These are phyloP conservation scores for Lycocerus yunnanus DNA, from an alignment of 2,888 invertebrate species.

Conservation along the genomic window DNA sequence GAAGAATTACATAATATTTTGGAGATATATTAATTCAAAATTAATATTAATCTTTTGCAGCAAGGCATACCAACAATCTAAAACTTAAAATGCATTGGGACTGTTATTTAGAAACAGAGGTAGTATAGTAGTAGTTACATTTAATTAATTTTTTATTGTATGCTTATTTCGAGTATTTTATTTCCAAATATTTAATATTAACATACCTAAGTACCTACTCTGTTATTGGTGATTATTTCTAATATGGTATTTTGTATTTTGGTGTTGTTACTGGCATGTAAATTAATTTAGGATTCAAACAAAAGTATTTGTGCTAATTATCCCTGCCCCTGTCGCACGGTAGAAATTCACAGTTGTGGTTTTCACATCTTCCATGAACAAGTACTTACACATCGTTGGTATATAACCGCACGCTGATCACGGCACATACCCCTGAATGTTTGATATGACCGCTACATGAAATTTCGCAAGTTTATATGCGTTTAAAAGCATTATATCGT, in stretches of 20 bases:
- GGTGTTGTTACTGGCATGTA: not conserved
- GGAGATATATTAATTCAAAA: no score
- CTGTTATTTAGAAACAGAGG: no score
- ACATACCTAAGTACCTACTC: not conserved
- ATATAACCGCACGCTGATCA: constrained; percentile 18
- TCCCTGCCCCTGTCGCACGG: not conserved
- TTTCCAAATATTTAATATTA: not conserved
- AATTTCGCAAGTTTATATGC: not conserved
- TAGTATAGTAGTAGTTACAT: not conserved
- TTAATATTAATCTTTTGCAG: no score
- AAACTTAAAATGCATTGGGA: no score
- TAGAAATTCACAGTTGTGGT: constrained; percentile 10
- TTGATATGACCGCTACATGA: constrained; percentile 22
- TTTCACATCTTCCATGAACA: constrained; percentile 11
- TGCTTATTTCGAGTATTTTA: not conserved
- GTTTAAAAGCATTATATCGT: not conserved
- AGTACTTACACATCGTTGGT: constrained; percentile 3
- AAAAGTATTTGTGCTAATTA: not conserved
- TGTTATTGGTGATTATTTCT: not conserved
- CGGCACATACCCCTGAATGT: constrained; percentile 22
- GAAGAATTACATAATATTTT: no score
- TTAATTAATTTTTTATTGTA: not conserved
- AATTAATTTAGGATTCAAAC: not conserved
- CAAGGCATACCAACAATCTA: no score
- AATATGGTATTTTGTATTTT: not conserved